Evolutionary conservation across 30 jellyfish, hydroid and myxozoan genomes (phyloP).

Genomic region (Pelagia noctiluca): DNA sequence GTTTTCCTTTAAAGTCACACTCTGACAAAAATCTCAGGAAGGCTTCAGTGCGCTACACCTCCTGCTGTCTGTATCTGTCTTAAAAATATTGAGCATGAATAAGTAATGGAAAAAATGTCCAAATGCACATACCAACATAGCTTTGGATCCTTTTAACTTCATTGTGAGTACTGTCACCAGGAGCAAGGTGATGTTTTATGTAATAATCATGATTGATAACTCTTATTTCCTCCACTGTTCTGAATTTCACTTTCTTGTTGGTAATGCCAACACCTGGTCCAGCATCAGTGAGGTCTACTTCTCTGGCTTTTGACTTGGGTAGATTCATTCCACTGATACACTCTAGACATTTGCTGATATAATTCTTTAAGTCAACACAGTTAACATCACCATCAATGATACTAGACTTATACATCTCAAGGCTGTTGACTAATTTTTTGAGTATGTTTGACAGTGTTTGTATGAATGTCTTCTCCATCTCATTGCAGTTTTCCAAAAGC

Average conservation of each 20-base stretch:
- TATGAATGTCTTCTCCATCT: too few relatives aligned
- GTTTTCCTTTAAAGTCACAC: neutral
- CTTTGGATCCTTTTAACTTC: slow-evolving; percentile 49
- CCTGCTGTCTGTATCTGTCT: too few relatives aligned
- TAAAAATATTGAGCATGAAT: neutral
- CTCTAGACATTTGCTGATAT: too few relatives aligned
- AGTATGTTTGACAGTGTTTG: too few relatives aligned
- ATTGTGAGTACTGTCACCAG: slow-evolving; percentile 38
- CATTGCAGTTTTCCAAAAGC: neutral
- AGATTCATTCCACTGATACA: neutral
- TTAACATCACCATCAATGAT: neutral
- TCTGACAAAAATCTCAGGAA: neutral
- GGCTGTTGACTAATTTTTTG: too few relatives aligned
- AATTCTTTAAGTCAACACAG: neutral
- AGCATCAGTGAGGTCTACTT: slow-evolving; percentile 33
- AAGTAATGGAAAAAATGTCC: neutral
- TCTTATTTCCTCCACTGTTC: neutral
- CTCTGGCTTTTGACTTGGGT: neutral
- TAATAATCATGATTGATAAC: slow-evolving; percentile 6
- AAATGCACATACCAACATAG: slow-evolving; percentile 51
- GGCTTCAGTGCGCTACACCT: neutral
- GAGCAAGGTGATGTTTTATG: slow-evolving; percentile 36
- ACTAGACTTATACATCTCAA: too few relatives aligned
- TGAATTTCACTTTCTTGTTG: neutral
- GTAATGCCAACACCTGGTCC: slow-evolving; percentile 48